These are phyloP conservation scores for Xiphophorus birchmanni DNA, from an alignment of 2,797 vertebrate species.

Conservation along the genomic window DNA sequence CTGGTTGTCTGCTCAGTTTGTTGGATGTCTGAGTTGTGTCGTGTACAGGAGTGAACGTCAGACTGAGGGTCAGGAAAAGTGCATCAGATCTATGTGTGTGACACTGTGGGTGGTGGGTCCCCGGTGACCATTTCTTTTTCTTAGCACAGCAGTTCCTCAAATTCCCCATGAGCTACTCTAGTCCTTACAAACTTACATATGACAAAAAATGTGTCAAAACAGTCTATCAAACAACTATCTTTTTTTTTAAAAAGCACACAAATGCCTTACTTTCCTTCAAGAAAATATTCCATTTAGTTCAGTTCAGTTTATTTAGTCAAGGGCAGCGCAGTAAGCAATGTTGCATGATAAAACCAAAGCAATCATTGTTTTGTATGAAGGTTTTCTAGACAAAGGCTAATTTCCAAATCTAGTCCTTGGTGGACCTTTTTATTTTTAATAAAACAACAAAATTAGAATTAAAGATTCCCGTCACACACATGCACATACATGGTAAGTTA, in stretches of 20 bases:
- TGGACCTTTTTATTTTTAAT: too few relatives aligned
- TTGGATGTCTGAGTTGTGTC: slow-evolving; percentile 45
- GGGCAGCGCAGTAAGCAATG: too few relatives aligned
- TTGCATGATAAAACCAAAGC: not conserved
- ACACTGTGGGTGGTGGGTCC: slow-evolving; percentile 16
- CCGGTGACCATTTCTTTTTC: slow-evolving; percentile 44
- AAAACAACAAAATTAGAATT: too few relatives aligned
- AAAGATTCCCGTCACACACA: too few relatives aligned
- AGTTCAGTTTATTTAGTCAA: not conserved
- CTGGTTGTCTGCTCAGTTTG: slow-evolving; percentile 49
- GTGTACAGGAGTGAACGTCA: slow-evolving; percentile 52
- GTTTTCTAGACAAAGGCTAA: too few relatives aligned
- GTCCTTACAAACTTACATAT: slow-evolving; percentile 20
- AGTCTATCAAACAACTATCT: not conserved
- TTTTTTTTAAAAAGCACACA: not conserved
- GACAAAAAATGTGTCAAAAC: slow-evolving; percentile 9
- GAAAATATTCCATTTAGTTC: not conserved
- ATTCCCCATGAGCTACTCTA: slow-evolving; percentile 20
- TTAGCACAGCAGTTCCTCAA: slow-evolving; percentile 37
- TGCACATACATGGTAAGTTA: too few relatives aligned
- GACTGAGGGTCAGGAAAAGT: slow-evolving; percentile 67
- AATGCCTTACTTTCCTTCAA: not conserved
- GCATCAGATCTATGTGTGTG: slow-evolving; percentile 40
- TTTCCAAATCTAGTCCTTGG: too few relatives aligned
- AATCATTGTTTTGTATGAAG: too few relatives aligned